phyloP scores from a whole-genome alignment of 2,797 vertebrate genomes.

The Tarsius wallacei region DNA sequence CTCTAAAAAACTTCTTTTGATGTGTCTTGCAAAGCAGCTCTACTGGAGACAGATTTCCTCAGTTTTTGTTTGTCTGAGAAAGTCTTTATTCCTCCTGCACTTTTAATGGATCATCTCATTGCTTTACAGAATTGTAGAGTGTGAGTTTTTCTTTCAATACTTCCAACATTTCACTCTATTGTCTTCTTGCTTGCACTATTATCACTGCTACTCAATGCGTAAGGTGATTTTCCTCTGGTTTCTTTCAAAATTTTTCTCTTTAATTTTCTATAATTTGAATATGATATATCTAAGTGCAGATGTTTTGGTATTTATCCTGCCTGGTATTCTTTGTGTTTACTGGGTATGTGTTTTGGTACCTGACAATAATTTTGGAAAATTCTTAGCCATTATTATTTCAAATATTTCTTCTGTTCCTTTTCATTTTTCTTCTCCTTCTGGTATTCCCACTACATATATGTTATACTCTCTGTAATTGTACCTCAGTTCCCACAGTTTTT shows the following conservation, averaged over 20 bases:
- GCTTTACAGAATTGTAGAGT: background rate
- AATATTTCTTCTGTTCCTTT: constrained; percentile 8
- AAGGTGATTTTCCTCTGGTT: background rate
- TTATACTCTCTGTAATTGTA: background rate
- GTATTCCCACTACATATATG: background rate
- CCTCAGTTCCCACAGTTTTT: background rate
- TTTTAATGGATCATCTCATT: too few relatives aligned
- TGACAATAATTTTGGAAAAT: background rate
- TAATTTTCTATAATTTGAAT: background rate
- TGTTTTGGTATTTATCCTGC: background rate
- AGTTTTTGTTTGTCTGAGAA: background rate
- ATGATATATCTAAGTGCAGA: background rate
- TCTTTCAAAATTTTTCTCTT: background rate
- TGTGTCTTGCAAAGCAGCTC: background rate
- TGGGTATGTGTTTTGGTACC: background rate
- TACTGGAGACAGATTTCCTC: background rate
- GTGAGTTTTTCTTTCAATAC: background rate
- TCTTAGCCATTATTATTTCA: background rate
- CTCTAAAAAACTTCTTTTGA: background rate
- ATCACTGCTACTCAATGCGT: background rate
- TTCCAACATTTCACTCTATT: background rate
- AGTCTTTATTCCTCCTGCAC: background rate
- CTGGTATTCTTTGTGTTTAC: background rate
- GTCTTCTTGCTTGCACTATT: background rate
- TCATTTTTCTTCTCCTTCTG: background rate